Evolutionary conservation across 64 coral and sea anemone species (phyloP), one percentile per base, ranked within the genome.

Genomic region (Acropora yongei): DNA sequence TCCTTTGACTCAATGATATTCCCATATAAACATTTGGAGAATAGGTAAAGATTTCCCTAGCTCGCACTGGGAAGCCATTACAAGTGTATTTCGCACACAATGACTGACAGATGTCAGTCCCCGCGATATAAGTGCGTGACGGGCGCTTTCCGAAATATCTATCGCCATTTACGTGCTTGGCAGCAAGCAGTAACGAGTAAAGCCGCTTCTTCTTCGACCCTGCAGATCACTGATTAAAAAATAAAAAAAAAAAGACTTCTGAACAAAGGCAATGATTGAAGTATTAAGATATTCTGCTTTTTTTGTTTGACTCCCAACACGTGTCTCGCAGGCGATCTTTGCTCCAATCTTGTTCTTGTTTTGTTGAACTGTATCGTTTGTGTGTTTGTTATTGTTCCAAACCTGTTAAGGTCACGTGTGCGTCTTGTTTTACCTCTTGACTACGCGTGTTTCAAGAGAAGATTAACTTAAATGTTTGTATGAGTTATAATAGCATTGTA

Each of bases 101-200:
- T 85, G 82, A 71, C 43, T 85, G 82, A 85, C 82, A 85, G 63
- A 85, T 85, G 82, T 85, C 65, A 65, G 68, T 85, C 82, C 17
- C 42, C 44, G 14, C 11, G 82, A 85, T 85, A 61, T 71, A 43
- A 68, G 43, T 69, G 63, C 65, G 82, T 85, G 65, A 85, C 68
- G 16, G 17, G 63, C 16, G 61, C 65, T 85, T 49, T 71, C 43
- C 47, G 18, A 65, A 72, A 85, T 11, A 5, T 85, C 49, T 65
- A 85, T 72, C 65, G 72, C 49, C 81, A 84, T 68, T 84, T 84
- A 69, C 60, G 61, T 6, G 16, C 30, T 30, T 30, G 0, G 30
- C 30, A 30, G 30, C 30, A 30, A 30, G 30, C 30, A 30, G 30
- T 30, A 30, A 30, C 30, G 30, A 30, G 30, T 30, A 30, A 30